Evolutionary conservation across 2,888 invertebrate species (phyloP).

Genomic region (Leptopilina myrica): DNA sequence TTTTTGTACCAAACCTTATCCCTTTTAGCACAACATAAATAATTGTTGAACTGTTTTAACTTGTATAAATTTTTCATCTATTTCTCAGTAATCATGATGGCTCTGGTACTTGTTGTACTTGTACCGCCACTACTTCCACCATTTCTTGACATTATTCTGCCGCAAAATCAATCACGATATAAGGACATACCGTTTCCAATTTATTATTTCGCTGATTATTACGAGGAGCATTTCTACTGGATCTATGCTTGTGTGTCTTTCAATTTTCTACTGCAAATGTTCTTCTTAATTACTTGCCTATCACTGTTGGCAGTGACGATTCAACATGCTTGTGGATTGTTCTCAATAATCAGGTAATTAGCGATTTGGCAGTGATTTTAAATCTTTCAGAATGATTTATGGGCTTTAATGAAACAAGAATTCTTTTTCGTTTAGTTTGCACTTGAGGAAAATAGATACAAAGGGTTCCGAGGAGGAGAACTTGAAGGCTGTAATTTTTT

Average conservation of each 20-base stretch:
- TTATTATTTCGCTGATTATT: neutral
- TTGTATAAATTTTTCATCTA: no score
- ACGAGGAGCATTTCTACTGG: conserved; percentile 10
- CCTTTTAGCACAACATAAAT: no score
- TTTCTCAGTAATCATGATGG: no score
- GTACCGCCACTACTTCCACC: neutral
- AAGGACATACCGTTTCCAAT: neutral
- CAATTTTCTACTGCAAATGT: neutral
- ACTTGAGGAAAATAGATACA: neutral
- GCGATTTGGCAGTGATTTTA: no score
- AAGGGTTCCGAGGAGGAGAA: neutral
- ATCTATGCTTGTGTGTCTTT: neutral
- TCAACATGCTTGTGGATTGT: neutral
- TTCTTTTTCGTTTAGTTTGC: neutral
- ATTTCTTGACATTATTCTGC: conserved; percentile 1
- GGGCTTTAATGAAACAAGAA: no score
- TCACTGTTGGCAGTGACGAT: conserved; percentile 2
- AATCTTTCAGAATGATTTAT: no score
- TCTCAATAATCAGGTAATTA: conserved; percentile 2
- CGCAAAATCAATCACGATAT: neutral
- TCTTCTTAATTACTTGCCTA: neutral
- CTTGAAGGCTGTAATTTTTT: neutral
- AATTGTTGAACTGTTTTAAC: no score
- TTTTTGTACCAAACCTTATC: no score
- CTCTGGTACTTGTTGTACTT: no score